These are phyloP conservation scores for Horisme vitalbata DNA, from an alignment of 2,888 invertebrate species.

Conservation along the genomic window DNA sequence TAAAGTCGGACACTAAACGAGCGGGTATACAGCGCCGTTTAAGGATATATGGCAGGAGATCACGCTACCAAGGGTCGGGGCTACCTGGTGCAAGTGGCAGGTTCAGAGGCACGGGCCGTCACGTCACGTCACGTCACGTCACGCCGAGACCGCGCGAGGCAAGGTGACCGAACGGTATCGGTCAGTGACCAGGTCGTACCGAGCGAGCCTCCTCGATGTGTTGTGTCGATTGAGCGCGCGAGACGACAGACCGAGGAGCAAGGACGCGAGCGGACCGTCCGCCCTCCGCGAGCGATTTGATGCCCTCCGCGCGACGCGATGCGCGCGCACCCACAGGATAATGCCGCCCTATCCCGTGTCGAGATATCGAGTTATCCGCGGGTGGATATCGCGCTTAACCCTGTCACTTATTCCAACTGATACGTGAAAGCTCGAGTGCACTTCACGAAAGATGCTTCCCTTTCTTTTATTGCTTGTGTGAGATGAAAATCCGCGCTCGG, in stretches of 20 bases:
- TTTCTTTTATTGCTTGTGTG: slow-evolving; percentile 29
- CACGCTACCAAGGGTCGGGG: slow-evolving; percentile 66
- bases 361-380: slow-evolving; percentile 78
- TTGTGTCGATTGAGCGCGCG: slow-evolving; percentile 61
- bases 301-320: slow-evolving; percentile 75
- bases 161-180: slow-evolving; percentile 56
- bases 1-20: slow-evolving; percentile 66
- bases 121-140: slow-evolving; percentile 28
- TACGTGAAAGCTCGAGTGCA: slow-evolving; percentile 48
- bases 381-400: slow-evolving; percentile 63
- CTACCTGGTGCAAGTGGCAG: slow-evolving; percentile 67
- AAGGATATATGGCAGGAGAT: slow-evolving; percentile 63
- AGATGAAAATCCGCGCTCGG: slow-evolving; percentile 30
- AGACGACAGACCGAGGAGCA: slow-evolving; percentile 50
- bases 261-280: slow-evolving; percentile 70
- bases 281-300: slow-evolving; percentile 80
- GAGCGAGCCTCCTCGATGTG: slow-evolving; percentile 62
- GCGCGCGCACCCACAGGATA: slow-evolving; percentile 77
- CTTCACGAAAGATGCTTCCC: slow-evolving; percentile 38
- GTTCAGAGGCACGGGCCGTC: slow-evolving; percentile 40
- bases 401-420: slow-evolving; percentile 57
- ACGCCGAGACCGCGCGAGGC: slow-evolving; percentile 38
- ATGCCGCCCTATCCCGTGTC: slow-evolving; percentile 77
- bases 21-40: slow-evolving; percentile 60
- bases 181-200: slow-evolving; percentile 65